Percentiles rank a stretch among this genome's conserved stretches.
Conservation (phyloP, 2,113 vertebrate species). For the Elachura formosa region DNA sequence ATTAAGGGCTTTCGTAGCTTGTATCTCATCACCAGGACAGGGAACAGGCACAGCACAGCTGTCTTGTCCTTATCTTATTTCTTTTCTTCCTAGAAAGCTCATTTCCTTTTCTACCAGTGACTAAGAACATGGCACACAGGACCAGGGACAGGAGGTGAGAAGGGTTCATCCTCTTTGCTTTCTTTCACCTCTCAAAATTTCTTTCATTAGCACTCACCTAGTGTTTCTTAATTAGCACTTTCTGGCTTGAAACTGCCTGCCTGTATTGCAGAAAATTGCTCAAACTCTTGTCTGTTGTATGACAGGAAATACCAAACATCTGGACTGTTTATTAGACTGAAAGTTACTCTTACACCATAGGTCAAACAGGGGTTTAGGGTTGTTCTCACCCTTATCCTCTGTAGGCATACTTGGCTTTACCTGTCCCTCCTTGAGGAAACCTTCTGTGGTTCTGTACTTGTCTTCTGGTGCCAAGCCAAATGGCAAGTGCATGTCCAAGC, state of each 20-base stretch:
- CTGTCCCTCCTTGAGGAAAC: background rate
- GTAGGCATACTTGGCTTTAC: background rate
- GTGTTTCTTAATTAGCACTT: background rate
- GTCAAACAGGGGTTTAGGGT: background rate
- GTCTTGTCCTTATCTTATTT: background rate
- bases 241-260: background rate
- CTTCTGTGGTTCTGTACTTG: background rate
- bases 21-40: background rate
- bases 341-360: background rate
- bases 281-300: background rate
- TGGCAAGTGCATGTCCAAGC: background rate
- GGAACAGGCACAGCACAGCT: background rate
- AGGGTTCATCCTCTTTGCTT: background rate
- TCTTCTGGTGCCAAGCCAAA: background rate
- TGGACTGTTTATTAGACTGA: background rate
- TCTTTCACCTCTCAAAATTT: background rate
- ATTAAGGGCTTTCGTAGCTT: background rate
- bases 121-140: background rate
- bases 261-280: background rate
- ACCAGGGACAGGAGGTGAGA: background rate
- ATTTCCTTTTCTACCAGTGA: background rate
- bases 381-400: background rate
- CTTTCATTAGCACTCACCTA: background rate
- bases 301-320: background rate
- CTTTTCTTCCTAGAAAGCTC: background rate